phyloP scores from a whole-genome alignment of 2,113 vertebrate species.

The Ornithorhynchus anatinus region DNA sequence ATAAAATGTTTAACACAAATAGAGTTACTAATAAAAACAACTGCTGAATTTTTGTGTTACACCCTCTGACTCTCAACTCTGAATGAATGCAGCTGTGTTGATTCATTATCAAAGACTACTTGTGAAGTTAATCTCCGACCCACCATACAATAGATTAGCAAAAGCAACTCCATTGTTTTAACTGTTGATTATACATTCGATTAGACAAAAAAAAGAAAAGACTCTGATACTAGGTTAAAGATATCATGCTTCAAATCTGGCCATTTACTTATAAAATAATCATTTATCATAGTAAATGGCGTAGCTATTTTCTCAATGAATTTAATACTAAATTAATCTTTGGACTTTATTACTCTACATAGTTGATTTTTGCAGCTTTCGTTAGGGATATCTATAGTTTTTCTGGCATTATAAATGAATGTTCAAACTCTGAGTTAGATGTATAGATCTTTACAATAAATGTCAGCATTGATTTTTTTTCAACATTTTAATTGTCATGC shows the following conservation, averaged over 20 bases:
- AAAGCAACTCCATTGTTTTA: constrained; percentile 47
- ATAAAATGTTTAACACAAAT: constrained; percentile 28
- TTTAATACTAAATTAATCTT: constrained; percentile 13
- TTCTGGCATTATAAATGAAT: constrained; percentile 1
- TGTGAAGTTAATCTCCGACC: constrained; percentile 40
- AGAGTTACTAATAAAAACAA: constrained; percentile 18
- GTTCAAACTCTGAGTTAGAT: background rate
- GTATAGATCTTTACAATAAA: background rate
- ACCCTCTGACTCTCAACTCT: background rate
- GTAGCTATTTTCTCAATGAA: constrained; percentile 15
- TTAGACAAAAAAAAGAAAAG: constrained; percentile 43
- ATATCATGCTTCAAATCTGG: constrained; percentile 30
- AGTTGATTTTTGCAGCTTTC: background rate
- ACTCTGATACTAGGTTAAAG: background rate
- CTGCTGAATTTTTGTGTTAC: background rate
- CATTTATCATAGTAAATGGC: constrained; percentile 18
- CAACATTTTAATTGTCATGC: too few relatives aligned
- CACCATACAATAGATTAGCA: constrained; percentile 38
- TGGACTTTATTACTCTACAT: background rate
- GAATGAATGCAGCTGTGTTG: constrained; percentile 31
- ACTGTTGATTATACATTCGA: constrained; percentile 44
- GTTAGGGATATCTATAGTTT: background rate
- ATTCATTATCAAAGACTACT: constrained; percentile 45
- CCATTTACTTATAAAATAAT: constrained; percentile 36
- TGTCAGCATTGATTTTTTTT: too few relatives aligned